Evolutionary conservation across 2,113 vertebrate genomes (phyloP).

Genomic region (Sterna hirundo): DNA sequence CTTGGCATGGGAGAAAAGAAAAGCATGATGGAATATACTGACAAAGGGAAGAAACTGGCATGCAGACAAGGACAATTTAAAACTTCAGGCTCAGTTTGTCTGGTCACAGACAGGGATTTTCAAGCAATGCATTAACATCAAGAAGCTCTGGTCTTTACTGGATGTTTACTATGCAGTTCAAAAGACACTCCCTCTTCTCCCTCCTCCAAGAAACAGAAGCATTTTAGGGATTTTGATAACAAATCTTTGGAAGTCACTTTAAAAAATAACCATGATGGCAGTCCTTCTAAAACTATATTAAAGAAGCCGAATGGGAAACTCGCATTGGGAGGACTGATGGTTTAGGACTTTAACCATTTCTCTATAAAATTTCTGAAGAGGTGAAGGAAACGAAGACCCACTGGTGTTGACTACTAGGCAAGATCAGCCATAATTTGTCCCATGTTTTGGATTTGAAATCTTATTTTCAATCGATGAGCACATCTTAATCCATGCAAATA

Average conservation of each 20-base stretch:
- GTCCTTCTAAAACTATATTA: background rate
- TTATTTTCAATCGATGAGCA: background rate
- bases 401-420: background rate
- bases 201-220: background rate
- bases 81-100: background rate
- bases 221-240: background rate
- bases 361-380: background rate
- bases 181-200: background rate
- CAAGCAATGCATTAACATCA: background rate
- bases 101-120: background rate
- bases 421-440: background rate
- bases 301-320: background rate
- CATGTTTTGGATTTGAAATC: background rate
- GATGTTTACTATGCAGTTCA: background rate
- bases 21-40: background rate
- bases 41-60: background rate
- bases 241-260: background rate
- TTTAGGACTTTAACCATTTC: background rate
- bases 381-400: background rate
- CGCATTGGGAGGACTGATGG: background rate
- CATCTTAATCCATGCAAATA: background rate
- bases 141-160: background rate
- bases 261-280: background rate
- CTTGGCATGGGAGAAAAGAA: background rate
- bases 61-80: background rate